A percentile compares a stretch with the other conserved stretches of the same genome.
phyloP scores from a whole-genome alignment of 2,888 invertebrate species.

The Muscina levida region DNA sequence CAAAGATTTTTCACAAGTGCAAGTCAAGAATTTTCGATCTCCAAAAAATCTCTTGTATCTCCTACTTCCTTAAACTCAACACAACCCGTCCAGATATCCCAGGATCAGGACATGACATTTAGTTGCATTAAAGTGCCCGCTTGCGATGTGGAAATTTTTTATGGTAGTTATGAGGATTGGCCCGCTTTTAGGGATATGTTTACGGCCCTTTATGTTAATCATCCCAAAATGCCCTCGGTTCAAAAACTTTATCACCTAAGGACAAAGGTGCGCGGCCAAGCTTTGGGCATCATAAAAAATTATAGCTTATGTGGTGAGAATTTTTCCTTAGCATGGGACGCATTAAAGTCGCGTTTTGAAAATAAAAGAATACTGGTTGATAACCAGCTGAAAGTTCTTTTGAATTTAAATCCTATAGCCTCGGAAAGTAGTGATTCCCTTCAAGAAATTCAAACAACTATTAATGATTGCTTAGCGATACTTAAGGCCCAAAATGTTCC shows the following conservation, averaged over 20 bases:
- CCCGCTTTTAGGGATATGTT: not conserved
- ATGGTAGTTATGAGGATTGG: too few species aligned
- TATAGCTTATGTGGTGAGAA: too few species aligned
- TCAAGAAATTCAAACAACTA: not conserved
- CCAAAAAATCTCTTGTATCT: constrained; percentile 6
- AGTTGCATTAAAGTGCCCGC: too few species aligned
- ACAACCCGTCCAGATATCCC: not conserved
- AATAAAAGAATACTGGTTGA: not conserved
- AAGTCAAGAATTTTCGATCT: not conserved
- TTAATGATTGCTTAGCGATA: constrained; percentile 32
- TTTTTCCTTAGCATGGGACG: too few species aligned
- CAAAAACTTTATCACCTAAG: too few species aligned
- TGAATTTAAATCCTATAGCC: constrained; percentile 9
- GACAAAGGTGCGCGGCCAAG: too few species aligned
- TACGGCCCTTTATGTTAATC: too few species aligned
- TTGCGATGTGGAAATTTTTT: too few species aligned
- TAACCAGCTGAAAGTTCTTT: not conserved
- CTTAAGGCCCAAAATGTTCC: constrained; percentile 23
- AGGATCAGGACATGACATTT: not conserved
- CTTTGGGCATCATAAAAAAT: too few species aligned
- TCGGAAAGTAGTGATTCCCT: too few species aligned
- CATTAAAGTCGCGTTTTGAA: constrained; percentile 12
- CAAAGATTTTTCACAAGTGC: too few species aligned
- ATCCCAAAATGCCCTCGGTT: too few species aligned
- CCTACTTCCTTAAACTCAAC: not conserved